Conservation (phyloP, 92 coral and sea anemone genomes). For the Heliopora coerulea region DNA sequence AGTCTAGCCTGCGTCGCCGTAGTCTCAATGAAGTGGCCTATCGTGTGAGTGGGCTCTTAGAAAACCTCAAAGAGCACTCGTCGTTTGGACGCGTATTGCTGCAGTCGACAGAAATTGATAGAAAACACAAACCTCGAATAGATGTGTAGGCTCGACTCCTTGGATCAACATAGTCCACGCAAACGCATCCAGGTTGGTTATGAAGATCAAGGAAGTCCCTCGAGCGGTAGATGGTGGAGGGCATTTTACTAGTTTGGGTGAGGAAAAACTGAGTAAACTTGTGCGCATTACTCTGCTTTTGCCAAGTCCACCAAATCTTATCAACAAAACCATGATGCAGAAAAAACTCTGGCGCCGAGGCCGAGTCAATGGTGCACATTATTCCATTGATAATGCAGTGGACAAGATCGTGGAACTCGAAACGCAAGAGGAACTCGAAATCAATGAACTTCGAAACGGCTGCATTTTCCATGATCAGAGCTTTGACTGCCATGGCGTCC, state of each 20-base stretch:
- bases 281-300: conserved; percentile 35
- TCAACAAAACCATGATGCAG: conserved; percentile 87
- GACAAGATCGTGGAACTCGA: conserved; percentile 67
- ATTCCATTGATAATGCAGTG: conserved; percentile 77
- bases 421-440: conserved; percentile 49
- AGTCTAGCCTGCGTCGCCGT: too few relatives aligned
- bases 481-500: conserved; percentile 56
- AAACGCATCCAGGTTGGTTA: conserved; percentile 21
- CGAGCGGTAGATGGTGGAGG: background rate
- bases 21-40: background rate
- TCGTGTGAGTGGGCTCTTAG: too few relatives aligned
- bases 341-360: conserved; percentile 91
- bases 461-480: conserved; percentile 32
- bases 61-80: background rate
- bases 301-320: conserved; percentile 56
- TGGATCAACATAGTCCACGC: conserved; percentile 15
- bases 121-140: conserved; percentile 22
- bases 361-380: conserved; percentile 76
- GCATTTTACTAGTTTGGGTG: conserved; percentile 6
- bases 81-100: too few relatives aligned
- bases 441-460: conserved; percentile 36
- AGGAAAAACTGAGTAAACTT: conserved; percentile 3
- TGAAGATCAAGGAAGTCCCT: conserved; percentile 23
- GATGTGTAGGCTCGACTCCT: background rate
- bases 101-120: too few relatives aligned